Base-by-base conservation (phyloP, 2,113 vertebrate species). In the Ceyx margarethae region DNA sequence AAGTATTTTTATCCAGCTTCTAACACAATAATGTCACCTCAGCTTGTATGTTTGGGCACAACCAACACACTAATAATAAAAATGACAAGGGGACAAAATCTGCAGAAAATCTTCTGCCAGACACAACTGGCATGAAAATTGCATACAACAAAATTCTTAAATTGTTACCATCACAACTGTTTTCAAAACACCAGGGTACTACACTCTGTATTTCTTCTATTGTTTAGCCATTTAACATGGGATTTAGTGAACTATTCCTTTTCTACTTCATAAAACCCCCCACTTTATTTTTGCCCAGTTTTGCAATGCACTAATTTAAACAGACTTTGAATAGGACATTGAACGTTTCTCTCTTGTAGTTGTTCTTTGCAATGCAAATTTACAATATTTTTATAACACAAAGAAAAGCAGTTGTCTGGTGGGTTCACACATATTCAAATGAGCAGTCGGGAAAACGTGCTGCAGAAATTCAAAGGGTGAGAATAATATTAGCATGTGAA, bases 331-430 rank as follows among this genome's bases (percentile, higher is more conserved):
- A 81, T 69, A 94, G 68, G 54, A 66, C 48, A 46, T 29, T 78
- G 45, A 48, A 66, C 29, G 48, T 71, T 90, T 87, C 23, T 79
- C 13, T 81, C 48, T 80, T 57, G 46, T 61, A 65, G 20, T 25
- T 69, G 31, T 35, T 76, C 85, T 91, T 95, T 95, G 81, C 79
- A 88, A 94, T 96, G 86, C 84, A 95, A 94, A 96, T 93, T 75
- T 56, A 18, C 15, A 37, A 51, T 85, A 77, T 91, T 96, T 94
- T 77, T 69, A 23, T 79, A 80, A 65, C 81, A 93, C 40, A 92
- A 93, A 92, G 85, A 88, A 67, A 95, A 95, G 26, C 10, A 85
- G 77, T 72, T 94, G 33, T 91, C 67, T 93, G 57, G 40, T 95
- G 78, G 17, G 19, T 88, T 94, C 75, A 82, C 85, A 91, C 78